Conservation (phyloP, 1,140 invertebrate species). For the Zaprionus gabonicus region DNA sequence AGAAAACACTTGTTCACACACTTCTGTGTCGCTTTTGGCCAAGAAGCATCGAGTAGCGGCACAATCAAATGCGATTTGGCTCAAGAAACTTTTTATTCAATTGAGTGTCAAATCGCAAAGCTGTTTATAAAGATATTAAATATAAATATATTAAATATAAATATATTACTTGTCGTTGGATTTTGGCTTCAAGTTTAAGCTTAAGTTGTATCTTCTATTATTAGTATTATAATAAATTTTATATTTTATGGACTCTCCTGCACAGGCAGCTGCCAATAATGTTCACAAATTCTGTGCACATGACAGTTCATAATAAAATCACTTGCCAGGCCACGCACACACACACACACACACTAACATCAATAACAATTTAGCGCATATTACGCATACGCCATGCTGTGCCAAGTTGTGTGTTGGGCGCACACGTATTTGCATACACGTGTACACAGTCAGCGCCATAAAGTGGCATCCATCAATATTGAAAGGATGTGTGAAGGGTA, state of each 20-base stretch:
- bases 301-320: constrained; percentile 19
- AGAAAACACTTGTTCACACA: constrained; percentile 38
- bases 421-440: constrained; percentile 56
- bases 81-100: not conserved
- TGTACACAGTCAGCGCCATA: constrained; percentile 23
- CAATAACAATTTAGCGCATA: constrained; percentile 71
- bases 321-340: not conserved
- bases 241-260: constrained; percentile 17
- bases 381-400: constrained; percentile 71
- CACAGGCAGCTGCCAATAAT: constrained; percentile 13
- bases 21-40: not conserved
- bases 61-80: not conserved
- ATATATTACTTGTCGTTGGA: not conserved
- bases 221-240: not conserved
- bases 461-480: constrained; percentile 26
- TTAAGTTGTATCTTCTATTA: not conserved
- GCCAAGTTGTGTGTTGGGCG: constrained; percentile 50
- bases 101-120: not conserved
- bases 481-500: constrained; percentile 2
- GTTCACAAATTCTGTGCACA: constrained; percentile 10
- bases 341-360: constrained; percentile 15
- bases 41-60: constrained; percentile 4
- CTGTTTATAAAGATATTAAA: not conserved
- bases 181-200: not conserved
- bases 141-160: not conserved